Percentiles rank a stretch among this genome's conserved stretches.
Conservation (phyloP, 2,888 invertebrate genomes). For the Pollenia labialis region DNA sequence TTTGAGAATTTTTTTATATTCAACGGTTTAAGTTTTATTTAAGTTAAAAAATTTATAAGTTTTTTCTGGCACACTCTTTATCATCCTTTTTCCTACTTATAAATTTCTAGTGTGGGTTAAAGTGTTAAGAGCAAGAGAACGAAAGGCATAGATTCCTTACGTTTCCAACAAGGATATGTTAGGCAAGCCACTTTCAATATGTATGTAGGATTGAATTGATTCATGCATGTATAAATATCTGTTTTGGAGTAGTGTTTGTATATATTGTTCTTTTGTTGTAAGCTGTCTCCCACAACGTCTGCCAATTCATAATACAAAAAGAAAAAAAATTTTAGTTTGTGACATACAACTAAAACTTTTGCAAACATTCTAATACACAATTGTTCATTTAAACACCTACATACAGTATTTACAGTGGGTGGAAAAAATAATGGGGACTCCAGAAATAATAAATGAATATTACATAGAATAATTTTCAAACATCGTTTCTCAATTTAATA, state of each 20-base stretch:
- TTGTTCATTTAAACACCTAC: constrained; percentile 17
- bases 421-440: not conserved
- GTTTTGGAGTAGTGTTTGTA: not conserved
- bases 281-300: constrained; percentile 69
- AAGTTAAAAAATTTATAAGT: too few species aligned
- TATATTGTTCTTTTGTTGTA: constrained; percentile 43
- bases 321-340: constrained; percentile 27
- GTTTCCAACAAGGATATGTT: constrained; percentile 25
- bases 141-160: constrained; percentile 4
- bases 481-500: too few species aligned
- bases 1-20: too few species aligned
- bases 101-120: not conserved
- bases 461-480: too few species aligned
- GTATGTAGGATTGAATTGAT: not conserved
- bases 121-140: not conserved
- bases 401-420: not conserved
- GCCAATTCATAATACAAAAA: constrained; percentile 56
- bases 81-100: not conserved
- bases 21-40: too few species aligned
- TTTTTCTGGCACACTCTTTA: not conserved
- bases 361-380: constrained; percentile 8
- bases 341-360: constrained; percentile 31
- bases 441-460: not conserved
- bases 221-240: not conserved
- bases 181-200: constrained; percentile 15